A percentile compares a stretch with the other conserved stretches of the same genome.
Evolutionary conservation across 1,140 invertebrate species (phyloP).

Genomic region (Carposina sasakii): DNA sequence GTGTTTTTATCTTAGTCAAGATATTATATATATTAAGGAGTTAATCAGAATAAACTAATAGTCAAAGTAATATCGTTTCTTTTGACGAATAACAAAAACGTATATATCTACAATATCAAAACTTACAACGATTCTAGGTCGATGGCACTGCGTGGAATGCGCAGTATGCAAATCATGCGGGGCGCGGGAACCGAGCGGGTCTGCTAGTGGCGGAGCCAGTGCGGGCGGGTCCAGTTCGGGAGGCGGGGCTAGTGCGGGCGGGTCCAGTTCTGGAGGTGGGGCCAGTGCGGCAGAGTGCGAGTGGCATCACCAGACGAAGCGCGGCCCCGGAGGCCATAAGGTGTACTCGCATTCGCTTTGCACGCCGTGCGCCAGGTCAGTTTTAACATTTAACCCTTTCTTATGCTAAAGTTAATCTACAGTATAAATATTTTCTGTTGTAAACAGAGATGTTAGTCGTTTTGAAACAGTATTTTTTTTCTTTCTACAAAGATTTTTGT

Average conservation of each 20-base stretch:
- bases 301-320: conserved; percentile 69
- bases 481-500: no score
- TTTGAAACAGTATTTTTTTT: no score
- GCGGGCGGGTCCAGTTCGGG: conserved; percentile 25
- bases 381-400: no score
- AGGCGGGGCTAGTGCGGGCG: conserved; percentile 15
- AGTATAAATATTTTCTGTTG: no score
- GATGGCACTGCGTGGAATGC: conserved; percentile 92
- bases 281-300: conserved; percentile 28
- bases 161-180: conserved; percentile 78
- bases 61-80: no score
- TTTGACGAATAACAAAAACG: not conserved
- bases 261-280: conserved; percentile 8
- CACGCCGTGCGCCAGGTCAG: conserved; percentile 68
- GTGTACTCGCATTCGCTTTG: conserved; percentile 70
- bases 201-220: conserved; percentile 12
- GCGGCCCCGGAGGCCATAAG: conserved; percentile 62
- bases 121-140: conserved; percentile 62
- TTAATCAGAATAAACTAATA: no score
- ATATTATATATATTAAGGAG: no score
- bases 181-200: conserved; percentile 60
- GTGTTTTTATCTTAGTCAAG: no score
- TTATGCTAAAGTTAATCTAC: no score
- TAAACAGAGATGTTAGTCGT: no score
- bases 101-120: not conserved